Percentiles rank a stretch among this genome's conserved stretches.
These are phyloP conservation scores for Bombus superbus DNA, from an alignment of 1,140 invertebrate species.

Conservation along the genomic window DNA sequence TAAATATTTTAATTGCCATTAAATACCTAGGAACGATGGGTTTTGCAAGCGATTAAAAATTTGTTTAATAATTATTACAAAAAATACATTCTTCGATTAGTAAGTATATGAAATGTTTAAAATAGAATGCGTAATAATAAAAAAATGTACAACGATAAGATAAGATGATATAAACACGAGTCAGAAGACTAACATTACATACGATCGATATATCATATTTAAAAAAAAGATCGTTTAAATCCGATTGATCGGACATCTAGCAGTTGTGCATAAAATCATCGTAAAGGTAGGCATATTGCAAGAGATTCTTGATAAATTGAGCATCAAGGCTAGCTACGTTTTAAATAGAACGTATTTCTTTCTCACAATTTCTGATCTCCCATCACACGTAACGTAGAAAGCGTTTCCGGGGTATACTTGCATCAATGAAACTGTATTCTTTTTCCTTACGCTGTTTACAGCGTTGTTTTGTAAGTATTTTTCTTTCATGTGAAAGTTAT, in stretches of 20 bases:
- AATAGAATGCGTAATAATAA: not conserved
- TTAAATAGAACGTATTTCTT: not conserved
- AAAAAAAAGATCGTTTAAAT: not conserved
- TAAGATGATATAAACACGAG: too few relatives aligned
- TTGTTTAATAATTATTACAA: not conserved
- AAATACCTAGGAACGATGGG: too few relatives aligned
- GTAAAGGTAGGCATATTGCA: constrained; percentile 18
- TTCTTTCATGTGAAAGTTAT: not conserved
- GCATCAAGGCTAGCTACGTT: not conserved
- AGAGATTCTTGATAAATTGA: constrained; percentile 9
- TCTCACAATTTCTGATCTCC: not conserved
- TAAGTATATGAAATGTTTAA: not conserved
- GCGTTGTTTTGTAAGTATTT: constrained; percentile 44
- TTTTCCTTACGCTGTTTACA: constrained; percentile 27
- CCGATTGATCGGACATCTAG: constrained; percentile 44
- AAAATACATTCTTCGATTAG: not conserved
- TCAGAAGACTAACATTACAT: not conserved
- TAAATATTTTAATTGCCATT: constrained; percentile 7
- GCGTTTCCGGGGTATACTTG: not conserved
- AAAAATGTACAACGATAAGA: not conserved
- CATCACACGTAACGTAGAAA: not conserved
- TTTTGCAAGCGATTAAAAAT: not conserved
- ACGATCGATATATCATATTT: not conserved
- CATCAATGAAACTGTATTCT: constrained; percentile 26
- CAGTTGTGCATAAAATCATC: not conserved